These are phyloP conservation scores for Chaetodon auriga DNA, from an alignment of 2,113 vertebrate genomes.

Conservation along the genomic window DNA sequence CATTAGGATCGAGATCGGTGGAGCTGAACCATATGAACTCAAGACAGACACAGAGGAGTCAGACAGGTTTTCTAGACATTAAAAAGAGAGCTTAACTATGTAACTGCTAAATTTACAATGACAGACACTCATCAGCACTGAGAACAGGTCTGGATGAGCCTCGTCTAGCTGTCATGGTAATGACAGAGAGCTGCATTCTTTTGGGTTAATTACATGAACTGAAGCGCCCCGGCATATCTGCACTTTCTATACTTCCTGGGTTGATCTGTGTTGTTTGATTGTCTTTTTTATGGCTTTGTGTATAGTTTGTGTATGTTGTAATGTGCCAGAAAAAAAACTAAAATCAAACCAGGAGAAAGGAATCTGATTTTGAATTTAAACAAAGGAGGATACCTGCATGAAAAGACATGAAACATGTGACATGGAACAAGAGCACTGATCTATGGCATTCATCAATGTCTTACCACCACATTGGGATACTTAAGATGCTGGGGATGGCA, in stretches of 20 bases:
- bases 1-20: not conserved
- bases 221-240: no score
- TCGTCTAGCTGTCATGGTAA: no score
- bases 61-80: not conserved
- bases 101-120: no score
- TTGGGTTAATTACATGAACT: no score
- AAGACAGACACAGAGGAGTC: not conserved
- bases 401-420: not conserved
- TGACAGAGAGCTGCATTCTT: no score
- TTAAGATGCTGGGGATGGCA: constrained; percentile 62
- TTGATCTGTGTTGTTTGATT: not conserved
- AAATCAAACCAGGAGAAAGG: not conserved
- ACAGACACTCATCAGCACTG: not conserved
- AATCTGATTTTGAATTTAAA: not conserved
- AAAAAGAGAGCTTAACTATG: not conserved
- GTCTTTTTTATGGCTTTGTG: not conserved
- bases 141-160: not conserved
- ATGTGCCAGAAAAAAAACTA: not conserved
- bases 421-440: not conserved
- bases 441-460: constrained; percentile 1
- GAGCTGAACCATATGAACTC: not conserved
- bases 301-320: not conserved
- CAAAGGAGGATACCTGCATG: no score
- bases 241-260: no score
- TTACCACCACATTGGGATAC: constrained; percentile 74